phyloP scores from a whole-genome alignment of 2,113 vertebrate genomes.

The Nymphicus hollandicus region DNA sequence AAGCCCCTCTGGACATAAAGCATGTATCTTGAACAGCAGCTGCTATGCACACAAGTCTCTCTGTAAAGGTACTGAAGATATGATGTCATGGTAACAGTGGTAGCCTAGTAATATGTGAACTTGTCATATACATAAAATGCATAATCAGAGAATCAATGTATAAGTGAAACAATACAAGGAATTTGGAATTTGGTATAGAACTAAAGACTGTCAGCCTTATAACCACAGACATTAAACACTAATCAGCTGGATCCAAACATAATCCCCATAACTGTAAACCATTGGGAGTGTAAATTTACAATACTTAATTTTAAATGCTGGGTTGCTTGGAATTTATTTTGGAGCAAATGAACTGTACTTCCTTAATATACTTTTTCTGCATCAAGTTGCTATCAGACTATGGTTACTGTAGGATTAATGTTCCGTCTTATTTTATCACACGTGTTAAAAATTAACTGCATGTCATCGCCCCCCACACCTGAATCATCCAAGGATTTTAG shows the following conservation, averaged over 20 bases:
- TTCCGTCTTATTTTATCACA: neutral
- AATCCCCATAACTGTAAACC: neutral
- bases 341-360: neutral
- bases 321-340: neutral
- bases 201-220: neutral
- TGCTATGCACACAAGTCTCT: neutral
- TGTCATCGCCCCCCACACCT: too few species aligned
- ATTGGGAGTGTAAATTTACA: neutral
- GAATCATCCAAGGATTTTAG: neutral
- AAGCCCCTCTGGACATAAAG: neutral
- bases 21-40: neutral
- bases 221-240: neutral
- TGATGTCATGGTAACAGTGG: neutral
- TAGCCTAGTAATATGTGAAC: neutral
- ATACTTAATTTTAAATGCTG: neutral
- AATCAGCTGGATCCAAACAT: neutral
- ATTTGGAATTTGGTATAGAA: neutral
- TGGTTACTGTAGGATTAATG: neutral
- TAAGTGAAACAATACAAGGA: neutral
- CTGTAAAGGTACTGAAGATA: neutral
- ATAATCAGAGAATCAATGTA: neutral
- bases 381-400: neutral
- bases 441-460: neutral
- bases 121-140: neutral
- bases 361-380: neutral